Evolutionary conservation across 2,797 vertebrate species (phyloP).

Genomic region (Epinephelus coioides): DNA sequence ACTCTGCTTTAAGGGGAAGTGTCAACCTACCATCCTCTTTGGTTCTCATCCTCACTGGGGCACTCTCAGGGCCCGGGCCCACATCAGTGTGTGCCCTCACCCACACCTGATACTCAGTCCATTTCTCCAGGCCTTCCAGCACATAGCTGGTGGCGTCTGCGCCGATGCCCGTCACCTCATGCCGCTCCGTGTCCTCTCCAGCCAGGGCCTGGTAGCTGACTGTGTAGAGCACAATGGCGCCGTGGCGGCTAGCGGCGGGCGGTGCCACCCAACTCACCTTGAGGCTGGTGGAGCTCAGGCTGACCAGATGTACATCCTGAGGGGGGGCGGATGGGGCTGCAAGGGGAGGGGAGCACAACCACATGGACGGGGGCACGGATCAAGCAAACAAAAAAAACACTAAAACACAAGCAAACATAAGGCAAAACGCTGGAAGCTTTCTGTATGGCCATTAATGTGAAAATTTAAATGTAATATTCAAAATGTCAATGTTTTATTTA

Average conservation of each 20-base stretch:
- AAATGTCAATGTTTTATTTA: conserved; percentile 6
- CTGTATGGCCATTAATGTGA: conserved; percentile 36
- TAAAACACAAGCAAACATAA: conserved; percentile 68
- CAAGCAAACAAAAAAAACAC: conserved; percentile 81
- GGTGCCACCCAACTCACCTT: conserved; percentile 99
- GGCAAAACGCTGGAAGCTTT: conserved; percentile 66
- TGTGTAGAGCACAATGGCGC: conserved; percentile 96
- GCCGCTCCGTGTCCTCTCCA: conserved; percentile 93
- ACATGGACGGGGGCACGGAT: conserved; percentile 81
- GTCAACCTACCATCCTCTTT: conserved; percentile 96
- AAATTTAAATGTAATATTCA: conserved; percentile 22
- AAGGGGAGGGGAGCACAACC: conserved; percentile 83
- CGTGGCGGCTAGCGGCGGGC: conserved; percentile 95
- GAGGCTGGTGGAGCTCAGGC: conserved; percentile 96
- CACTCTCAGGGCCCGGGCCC: conserved; percentile 96
- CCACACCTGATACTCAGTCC: conserved; percentile 99
- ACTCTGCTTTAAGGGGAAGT: conserved; percentile 34
- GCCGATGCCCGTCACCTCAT: conserved; percentile 91
- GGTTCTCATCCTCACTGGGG: conserved; percentile 92
- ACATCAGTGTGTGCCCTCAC: conserved; percentile 98
- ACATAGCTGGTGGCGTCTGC: conserved; percentile 92
- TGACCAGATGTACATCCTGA: conserved; percentile 95
- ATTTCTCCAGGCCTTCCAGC: conserved; percentile 97
- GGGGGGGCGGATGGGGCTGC: conserved; percentile 98
- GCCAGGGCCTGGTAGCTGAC: conserved; percentile 95